Conservation (phyloP, 1,140 invertebrate genomes). For the Aphelenchoides fujianensis region DNA sequence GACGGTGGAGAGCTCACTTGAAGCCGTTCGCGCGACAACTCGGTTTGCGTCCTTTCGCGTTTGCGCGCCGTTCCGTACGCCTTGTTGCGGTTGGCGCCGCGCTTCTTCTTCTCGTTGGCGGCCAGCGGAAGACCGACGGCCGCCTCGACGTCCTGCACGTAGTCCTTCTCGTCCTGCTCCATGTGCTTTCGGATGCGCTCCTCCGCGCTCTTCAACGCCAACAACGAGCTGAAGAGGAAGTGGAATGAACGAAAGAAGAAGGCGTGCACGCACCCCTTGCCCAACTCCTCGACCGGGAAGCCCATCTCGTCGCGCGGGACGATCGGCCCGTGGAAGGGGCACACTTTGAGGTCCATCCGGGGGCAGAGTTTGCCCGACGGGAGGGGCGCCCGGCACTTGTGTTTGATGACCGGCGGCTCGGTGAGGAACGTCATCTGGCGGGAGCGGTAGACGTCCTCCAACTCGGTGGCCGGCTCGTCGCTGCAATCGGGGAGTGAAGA, state of each 20-base stretch:
- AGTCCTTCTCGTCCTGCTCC: conserved; percentile 43
- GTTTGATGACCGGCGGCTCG: conserved; percentile 30
- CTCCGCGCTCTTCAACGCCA: conserved; percentile 22
- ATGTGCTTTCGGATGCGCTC: conserved; percentile 13
- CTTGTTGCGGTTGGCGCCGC: conserved; percentile 21
- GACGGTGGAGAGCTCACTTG: conserved; percentile 30
- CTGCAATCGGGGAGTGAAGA: not conserved
- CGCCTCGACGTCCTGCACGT: conserved; percentile 47
- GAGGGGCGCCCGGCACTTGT: conserved; percentile 39
- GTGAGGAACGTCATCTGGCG: conserved; percentile 50
- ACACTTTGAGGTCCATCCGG: conserved; percentile 44
- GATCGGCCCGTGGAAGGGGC: conserved; percentile 50
- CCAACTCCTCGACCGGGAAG: conserved; percentile 43
- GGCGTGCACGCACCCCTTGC: not conserved
- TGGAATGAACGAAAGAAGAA: conserved; percentile 16
- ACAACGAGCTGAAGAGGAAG: not conserved
- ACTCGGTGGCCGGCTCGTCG: conserved; percentile 23
- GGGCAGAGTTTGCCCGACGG: conserved; percentile 45
- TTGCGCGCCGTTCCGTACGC: conserved; percentile 31
- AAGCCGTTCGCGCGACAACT: conserved; percentile 37
- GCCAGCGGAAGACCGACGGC: conserved; percentile 34
- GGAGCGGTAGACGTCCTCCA: conserved; percentile 30
- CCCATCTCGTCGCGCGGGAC: conserved; percentile 47
- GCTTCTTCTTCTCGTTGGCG: conserved; percentile 20
- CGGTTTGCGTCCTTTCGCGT: conserved; percentile 31